These are phyloP conservation scores for Campoletis sonorensis DNA, from an alignment of 1,140 invertebrate genomes.

Conservation along the genomic window DNA sequence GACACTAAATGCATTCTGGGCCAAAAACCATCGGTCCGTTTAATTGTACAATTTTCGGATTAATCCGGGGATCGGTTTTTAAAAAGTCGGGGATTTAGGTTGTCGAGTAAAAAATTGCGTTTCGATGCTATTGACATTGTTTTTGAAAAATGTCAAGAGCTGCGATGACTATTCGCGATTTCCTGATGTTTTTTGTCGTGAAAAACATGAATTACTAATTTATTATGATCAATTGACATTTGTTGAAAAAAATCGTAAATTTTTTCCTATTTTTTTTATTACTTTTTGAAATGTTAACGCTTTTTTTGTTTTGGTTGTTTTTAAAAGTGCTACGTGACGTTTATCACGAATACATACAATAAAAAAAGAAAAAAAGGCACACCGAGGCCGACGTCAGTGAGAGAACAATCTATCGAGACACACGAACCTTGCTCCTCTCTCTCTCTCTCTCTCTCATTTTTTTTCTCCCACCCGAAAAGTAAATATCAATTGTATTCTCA, in stretches of 20 bases:
- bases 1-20: not conserved
- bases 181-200: not conserved
- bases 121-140: too few species aligned
- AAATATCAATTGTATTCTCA: slow-evolving; percentile 18
- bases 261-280: not conserved
- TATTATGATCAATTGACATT: too few species aligned
- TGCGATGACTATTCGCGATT: too few species aligned
- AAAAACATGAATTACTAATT: not conserved
- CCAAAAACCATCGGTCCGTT: not conserved
- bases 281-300: not conserved
- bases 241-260: not conserved
- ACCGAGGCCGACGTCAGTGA: not conserved
- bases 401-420: slow-evolving; percentile 9
- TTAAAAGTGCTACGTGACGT: slow-evolving; percentile 4
- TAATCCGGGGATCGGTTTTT: not conserved
- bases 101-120: too few species aligned
- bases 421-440: slow-evolving; percentile 4
- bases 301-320: not conserved
- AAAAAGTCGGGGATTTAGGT: not conserved
- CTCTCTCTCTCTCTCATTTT: not conserved
- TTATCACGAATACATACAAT: slow-evolving; percentile 1
- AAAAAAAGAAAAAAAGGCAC: not conserved
- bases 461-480: not conserved
- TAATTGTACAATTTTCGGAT: not conserved
- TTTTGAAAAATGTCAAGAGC: too few species aligned